Base-by-base conservation (phyloP, 2,888 invertebrate species). In the Machimus atricapillus region DNA sequence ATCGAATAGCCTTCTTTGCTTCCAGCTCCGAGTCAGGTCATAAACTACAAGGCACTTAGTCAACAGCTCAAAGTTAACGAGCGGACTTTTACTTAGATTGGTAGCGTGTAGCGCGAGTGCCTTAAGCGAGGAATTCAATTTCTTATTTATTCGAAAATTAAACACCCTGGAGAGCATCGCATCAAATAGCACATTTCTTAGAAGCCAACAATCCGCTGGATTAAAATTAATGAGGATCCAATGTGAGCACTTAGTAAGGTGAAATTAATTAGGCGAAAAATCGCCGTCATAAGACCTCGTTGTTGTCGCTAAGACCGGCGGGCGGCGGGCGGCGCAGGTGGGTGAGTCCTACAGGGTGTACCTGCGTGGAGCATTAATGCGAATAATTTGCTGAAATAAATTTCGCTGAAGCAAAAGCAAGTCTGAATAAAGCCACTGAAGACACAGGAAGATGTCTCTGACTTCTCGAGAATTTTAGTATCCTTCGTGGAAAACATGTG, bases 211-310 rank as follows among this genome's bases (percentile, higher is more conserved):
- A 31, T 56, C 34, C n/a, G 27, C 56, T 31, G 52, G 81, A 81
- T 81, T 81, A 81, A 56, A 56, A 46, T 81, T 81, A 81, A 81
- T 81, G 81, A 81, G 56, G 46, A 56, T 56, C n/a, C 81, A 56
- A 56, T 56, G 81, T 56, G 23, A 66, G 66, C 66, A 66, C 66
- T 66, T 27, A 66, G 23, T 66, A 66, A 56, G 31, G 52, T 81
- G 56, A 34, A 81, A 56, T 81, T 81, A 81, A 81, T 81, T 81
- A 81, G 56, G 81, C 81, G 81, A 16, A 31, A 81, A 81, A 56
- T 56, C 31, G 2, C 16, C 34, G 0, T 81, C 31, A 31, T 81
- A 31, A 31, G 31, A 56, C 56, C 52, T 27, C n/a, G 31, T 56
- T 66, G 27, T 14, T 52, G 14, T 8, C 34, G 16, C 31, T 34